Evolutionary conservation across 2,113 vertebrate species (phyloP), one percentile per base, ranked within the genome.

Genomic region (Caranx melampygus): DNA sequence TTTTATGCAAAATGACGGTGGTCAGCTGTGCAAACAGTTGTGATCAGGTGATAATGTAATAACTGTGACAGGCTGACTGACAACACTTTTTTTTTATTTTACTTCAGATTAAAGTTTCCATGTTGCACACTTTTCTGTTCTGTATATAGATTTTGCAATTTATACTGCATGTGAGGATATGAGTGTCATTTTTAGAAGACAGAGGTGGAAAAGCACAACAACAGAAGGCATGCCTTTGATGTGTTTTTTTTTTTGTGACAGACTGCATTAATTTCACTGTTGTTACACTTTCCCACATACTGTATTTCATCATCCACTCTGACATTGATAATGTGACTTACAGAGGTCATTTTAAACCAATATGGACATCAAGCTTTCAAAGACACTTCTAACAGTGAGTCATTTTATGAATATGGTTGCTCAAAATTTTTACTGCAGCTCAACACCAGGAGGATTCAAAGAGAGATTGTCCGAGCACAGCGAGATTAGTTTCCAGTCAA

Each of bases 401-500:
- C 47, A 42, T 18, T 20, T 33, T 54, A 7, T 31, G 14, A 20
- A 55, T 55, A 55, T 55, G 49, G 18, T 6, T 20, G 26, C 49
- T 51, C 18, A 51, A 54, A 2, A 26, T 26, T 57, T 57, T 57
- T 57, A 6, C 26, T 57, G 54, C 26, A 57, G 52, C 52, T 12
- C n/a, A 26, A 26, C 52, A 21, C n/a, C 52, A 55, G 26, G 33
- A 51, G 69, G 64, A 74, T 78, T 78, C 16, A 64, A 65, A n/a
- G 57, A 20, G 54, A 79, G 62, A 76, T 58, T 65, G 34, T 75
- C 49, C 63, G 34, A 40, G 45, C 63, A 55, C 11, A 55, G n/a
- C 52, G 12, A 55, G 52, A 55, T 55, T 55, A 55, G 52, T 55
- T 55, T 55, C 52, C 52, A 55, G n/a, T 55, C 52, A 55, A 26